Evolutionary conservation across 2,888 invertebrate species (phyloP).

Genomic region (Cartodere bifasciata): DNA sequence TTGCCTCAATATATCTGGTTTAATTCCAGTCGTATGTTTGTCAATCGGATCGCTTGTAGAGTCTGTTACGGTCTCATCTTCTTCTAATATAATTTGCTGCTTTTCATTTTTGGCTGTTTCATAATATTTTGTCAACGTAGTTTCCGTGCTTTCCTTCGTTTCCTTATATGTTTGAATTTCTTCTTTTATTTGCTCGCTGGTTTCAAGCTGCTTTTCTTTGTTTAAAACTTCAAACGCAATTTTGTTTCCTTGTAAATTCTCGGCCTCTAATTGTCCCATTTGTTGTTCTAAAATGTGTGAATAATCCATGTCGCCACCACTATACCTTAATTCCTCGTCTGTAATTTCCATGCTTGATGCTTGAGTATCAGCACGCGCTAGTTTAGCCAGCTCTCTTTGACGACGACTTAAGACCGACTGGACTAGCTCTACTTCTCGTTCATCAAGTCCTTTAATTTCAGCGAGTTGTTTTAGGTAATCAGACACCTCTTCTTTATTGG

Average conservation of each 20-base stretch:
- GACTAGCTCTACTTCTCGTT: conserved; percentile 36
- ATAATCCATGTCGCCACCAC: conserved; percentile 53
- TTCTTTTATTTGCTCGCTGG: conserved; percentile 15
- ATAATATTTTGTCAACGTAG: conserved; percentile 23
- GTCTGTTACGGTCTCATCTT: conserved; percentile 23
- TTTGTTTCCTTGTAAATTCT: conserved; percentile 37
- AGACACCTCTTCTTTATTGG: conserved; percentile 30
- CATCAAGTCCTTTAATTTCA: conserved; percentile 35
- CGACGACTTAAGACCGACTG: conserved; percentile 39
- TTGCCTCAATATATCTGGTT: too few relatives aligned
- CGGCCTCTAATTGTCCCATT: conserved; percentile 34
- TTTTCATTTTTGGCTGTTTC: conserved; percentile 21
- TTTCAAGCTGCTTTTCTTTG: conserved; percentile 14
- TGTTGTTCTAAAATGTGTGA: conserved; percentile 36
- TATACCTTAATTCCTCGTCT: conserved; percentile 57
- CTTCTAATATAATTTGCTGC: conserved; percentile 24
- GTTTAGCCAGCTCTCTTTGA: conserved; percentile 33
- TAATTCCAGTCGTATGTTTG: conserved; percentile 1
- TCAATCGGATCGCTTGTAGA: conserved; percentile 2
- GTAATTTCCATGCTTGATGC: conserved; percentile 44
- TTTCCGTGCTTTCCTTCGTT: conserved; percentile 23
- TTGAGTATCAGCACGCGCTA: conserved; percentile 36
- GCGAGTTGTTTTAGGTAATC: conserved; percentile 35
- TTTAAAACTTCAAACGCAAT: conserved; percentile 20
- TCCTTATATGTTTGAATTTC: conserved; percentile 22